Evolutionary conservation across 2,797 vertebrate genomes (phyloP), one percentile per base, ranked within the genome.

Genomic region (Cryptoprocta ferox): DNA sequence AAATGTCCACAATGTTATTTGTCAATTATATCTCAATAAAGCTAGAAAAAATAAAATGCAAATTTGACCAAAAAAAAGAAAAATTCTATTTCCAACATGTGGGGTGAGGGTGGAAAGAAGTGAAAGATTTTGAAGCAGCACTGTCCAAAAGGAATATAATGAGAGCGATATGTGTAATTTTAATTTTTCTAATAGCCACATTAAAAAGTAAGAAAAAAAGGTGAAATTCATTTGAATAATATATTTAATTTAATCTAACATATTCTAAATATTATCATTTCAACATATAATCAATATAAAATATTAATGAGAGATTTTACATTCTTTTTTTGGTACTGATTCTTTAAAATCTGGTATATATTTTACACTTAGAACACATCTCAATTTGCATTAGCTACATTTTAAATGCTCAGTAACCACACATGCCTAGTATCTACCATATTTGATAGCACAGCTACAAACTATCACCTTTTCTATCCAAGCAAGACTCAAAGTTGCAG

Each of bases 241-340:
- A 76, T 39, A 76, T 78, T 90, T 78, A 10, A 89, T 48, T 89
- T 91, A 85, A 85, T 73, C 42, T 24, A 37, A 26, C 66, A 63
- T 19, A 65, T 73, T 45, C 79, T 48, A 95, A 95, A 79, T 89
- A 75, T 30, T 87, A 82, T 88, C n/a, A 86, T 53, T 96, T 92
- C 32, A 85, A 48, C 28, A 65, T 63, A 18, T 39, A 65, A 95
- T 68, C 87, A 73, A 61, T 65, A 56, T 71, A 76, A 91, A 81
- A 68, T 71, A 63, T 71, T 71, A 83, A 65, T n/a, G 21, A 83
- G 53, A 83, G 32, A 75, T n/a, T 92, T 73, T 92, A 79, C 18
- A 39, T 78, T 68, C 21, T 26, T 79, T 92, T 92, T 30, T 45
- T 86, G 3, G 15, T 73, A 83, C 28, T 6, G 53, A 75, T 73